Percentiles rank a stretch among this genome's conserved stretches.
Conservation (phyloP, 2,113 vertebrate species). For the Saccopteryx leptura region DNA sequence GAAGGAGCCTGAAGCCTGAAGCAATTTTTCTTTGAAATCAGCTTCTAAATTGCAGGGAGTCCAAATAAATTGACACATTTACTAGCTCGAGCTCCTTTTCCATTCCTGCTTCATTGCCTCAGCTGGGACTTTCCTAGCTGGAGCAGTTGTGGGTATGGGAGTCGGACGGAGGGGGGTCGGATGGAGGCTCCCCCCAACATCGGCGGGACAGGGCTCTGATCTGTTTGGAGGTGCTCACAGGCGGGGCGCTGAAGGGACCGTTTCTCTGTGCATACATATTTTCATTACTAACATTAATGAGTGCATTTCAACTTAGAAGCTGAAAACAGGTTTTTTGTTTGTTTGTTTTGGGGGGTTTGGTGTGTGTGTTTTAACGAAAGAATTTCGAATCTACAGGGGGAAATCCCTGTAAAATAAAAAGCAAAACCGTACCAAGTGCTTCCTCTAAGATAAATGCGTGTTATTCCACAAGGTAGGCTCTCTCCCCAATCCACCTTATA, state of each 20-base stretch:
- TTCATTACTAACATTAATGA: background rate
- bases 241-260: background rate
- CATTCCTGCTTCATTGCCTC: background rate
- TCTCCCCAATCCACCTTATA: background rate
- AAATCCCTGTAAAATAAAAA: background rate
- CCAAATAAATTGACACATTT: constrained; percentile 71
- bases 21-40: constrained; percentile 71
- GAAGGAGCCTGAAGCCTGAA: constrained; percentile 77
- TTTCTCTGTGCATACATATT: background rate
- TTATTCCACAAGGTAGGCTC: background rate
- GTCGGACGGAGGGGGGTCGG: rapidly evolving
- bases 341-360: too few relatives aligned
- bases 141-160: background rate
- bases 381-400: background rate
- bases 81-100: background rate
- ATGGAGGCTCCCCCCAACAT: background rate
- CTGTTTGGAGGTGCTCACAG: background rate
- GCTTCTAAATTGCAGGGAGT: constrained; percentile 73
- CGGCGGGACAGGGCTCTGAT: background rate
- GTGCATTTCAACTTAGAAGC: constrained; percentile 24
- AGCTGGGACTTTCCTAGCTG: background rate
- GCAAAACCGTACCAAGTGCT: background rate
- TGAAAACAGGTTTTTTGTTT: background rate
- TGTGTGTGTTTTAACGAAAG: background rate
- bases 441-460: background rate